These are phyloP conservation scores for Aleiodes testaceus DNA, from an alignment of 2,888 invertebrate species.

Conservation along the genomic window DNA sequence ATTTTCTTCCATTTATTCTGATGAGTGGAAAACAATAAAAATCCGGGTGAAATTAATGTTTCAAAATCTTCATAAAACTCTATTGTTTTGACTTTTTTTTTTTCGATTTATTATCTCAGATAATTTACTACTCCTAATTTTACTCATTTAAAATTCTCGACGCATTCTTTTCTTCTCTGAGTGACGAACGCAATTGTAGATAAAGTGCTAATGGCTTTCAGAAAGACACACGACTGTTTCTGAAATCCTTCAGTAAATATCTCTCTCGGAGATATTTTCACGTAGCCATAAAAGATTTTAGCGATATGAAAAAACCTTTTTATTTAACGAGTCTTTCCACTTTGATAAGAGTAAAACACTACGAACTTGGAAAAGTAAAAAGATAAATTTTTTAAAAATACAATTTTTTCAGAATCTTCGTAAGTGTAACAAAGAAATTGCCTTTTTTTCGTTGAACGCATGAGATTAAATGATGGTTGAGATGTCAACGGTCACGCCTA, in stretches of 20 bases:
- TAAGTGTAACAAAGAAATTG: too few species aligned
- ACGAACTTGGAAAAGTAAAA: background rate
- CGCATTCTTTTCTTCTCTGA: too few species aligned
- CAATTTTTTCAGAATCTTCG: too few species aligned
- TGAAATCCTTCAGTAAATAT: background rate
- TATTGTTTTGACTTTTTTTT: too few species aligned
- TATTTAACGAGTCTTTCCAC: background rate
- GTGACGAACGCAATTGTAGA: background rate
- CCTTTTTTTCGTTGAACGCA: background rate
- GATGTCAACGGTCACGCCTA: background rate
- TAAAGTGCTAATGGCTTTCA: constrained; percentile 20
- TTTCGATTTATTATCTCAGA: too few species aligned
- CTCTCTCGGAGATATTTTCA: constrained; percentile 1
- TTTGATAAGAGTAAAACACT: background rate
- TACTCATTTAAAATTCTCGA: too few species aligned
- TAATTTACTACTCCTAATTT: too few species aligned
- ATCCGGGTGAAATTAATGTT: too few species aligned
- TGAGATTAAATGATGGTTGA: background rate
- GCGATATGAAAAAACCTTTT: background rate
- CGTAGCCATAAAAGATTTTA: constrained; percentile 12
- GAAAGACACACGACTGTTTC: background rate
- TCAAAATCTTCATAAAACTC: too few species aligned
- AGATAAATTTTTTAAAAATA: too few species aligned
- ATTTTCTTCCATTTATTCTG: too few species aligned
- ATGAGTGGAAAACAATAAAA: too few species aligned